These are phyloP conservation scores for Drosophila nasuta DNA, from an alignment of 1,140 invertebrate genomes.

Conservation along the genomic window DNA sequence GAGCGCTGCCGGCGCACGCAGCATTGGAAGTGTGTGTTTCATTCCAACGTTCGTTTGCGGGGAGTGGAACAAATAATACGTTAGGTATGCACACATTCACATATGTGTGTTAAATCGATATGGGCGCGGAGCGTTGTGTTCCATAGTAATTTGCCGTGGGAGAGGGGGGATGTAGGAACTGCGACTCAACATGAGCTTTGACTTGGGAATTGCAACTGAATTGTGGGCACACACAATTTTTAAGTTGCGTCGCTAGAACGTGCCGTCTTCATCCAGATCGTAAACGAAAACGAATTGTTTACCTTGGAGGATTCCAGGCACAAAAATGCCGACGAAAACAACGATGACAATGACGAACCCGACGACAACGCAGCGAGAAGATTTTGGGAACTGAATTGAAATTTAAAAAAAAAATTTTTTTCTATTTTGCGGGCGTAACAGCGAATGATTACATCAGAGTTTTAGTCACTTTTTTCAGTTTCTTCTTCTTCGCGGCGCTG, in stretches of 20 bases:
- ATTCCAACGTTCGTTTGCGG: conserved; percentile 24
- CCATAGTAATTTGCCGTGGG: conserved; percentile 6
- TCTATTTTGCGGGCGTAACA: conserved; percentile 62
- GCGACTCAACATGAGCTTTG: conserved; percentile 14
- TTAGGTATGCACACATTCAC: neutral
- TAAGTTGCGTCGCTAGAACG: neutral
- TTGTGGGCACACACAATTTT: neutral
- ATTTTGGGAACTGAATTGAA: conserved; percentile 29
- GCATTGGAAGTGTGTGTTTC: conserved; percentile 54
- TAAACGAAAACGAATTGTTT: conserved; percentile 41
- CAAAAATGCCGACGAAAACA: conserved; percentile 12
- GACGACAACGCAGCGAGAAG: neutral
- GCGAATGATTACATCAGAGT: conserved; percentile 81
- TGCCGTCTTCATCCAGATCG: conserved; percentile 5
- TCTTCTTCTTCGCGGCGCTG: conserved; percentile 10
- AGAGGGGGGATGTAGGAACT: neutral
- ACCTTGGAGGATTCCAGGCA: conserved; percentile 42
- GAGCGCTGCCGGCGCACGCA: conserved; percentile 30
- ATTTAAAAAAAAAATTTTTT: conserved; percentile 6
- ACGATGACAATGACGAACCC: neutral
- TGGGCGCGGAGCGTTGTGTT: conserved; percentile 5
- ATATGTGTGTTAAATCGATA: conserved; percentile 64
- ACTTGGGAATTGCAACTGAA: conserved; percentile 3
- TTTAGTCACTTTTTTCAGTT: conserved; percentile 69
- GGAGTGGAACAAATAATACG: conserved; percentile 11